A percentile compares a stretch with the other conserved stretches of the same genome.
Evolutionary conservation across 2,888 invertebrate species (phyloP).

Genomic region (Eupithecia tripunctaria): DNA sequence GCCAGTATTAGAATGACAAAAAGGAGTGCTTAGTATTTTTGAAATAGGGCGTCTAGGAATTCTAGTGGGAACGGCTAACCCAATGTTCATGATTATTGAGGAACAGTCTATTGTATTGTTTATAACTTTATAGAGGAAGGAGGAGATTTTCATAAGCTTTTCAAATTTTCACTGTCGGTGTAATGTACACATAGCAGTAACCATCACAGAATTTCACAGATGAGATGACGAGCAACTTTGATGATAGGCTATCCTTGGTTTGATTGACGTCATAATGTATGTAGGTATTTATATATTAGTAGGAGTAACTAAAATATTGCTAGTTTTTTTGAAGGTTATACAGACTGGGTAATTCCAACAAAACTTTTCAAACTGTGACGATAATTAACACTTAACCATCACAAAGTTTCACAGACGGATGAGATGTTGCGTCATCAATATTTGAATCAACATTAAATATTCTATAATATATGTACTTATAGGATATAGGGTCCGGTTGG

Average conservation of each 20-base stretch:
- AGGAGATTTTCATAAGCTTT: no score
- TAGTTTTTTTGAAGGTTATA: background rate
- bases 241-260: conserved; percentile 34
- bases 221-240: conserved; percentile 43
- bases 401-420: conserved; percentile 35
- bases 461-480: no score
- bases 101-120: no score
- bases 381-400: conserved; percentile 2
- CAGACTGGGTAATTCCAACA: background rate
- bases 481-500: no score
- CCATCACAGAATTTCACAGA: conserved; percentile 31
- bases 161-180: no score
- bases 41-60: no score
- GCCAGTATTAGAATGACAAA: no score
- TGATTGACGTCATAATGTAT: conserved; percentile 41
- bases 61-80: no score
- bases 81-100: no score
- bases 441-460: no score
- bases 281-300: conserved; percentile 33
- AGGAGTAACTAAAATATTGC: background rate
- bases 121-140: no score
- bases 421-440: conserved; percentile 40
- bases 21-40: no score
- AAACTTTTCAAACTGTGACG: background rate
- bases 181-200: background rate